A percentile compares a stretch with the other conserved stretches of the same genome.
Evolutionary conservation across 64 coral and sea anemone species (phyloP).

Genomic region (Montipora efflorescens): DNA sequence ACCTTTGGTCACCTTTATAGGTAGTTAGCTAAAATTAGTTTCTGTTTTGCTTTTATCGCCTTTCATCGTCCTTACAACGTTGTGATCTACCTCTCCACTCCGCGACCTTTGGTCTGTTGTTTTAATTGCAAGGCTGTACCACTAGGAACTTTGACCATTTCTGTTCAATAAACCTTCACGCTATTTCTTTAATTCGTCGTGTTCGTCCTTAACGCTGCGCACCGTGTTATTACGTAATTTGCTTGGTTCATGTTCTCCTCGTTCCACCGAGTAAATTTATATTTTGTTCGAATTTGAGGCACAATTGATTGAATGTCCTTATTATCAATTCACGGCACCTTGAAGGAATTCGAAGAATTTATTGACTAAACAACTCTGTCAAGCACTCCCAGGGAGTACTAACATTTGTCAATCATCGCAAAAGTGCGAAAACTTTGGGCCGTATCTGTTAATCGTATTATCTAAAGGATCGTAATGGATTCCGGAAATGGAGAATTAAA

Average conservation of each 20-base stretch:
- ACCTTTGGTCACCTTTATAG: too few relatives aligned
- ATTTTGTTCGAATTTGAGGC: slow-evolving; percentile 13
- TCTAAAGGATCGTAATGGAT: not conserved
- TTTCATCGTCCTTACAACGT: too few relatives aligned
- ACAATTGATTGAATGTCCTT: not conserved
- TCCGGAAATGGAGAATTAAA: slow-evolving; percentile 7
- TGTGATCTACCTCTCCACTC: too few relatives aligned
- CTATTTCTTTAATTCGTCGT: not conserved
- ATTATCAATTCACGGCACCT: not conserved
- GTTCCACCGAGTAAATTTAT: slow-evolving; percentile 1
- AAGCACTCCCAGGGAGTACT: not conserved
- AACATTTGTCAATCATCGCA: too few relatives aligned
- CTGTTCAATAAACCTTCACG: not conserved
- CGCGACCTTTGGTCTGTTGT: too few relatives aligned
- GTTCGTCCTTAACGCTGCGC: not conserved
- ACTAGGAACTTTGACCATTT: too few relatives aligned
- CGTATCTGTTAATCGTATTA: not conserved
- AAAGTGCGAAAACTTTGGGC: not conserved
- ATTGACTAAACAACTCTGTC: not conserved
- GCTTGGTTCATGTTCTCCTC: not conserved
- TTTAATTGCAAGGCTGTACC: too few relatives aligned
- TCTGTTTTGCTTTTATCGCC: too few relatives aligned
- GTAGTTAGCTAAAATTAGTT: too few relatives aligned
- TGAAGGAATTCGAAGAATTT: slow-evolving; percentile 60
- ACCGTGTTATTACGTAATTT: not conserved